These are phyloP conservation scores for Mus spicilegus DNA, from an alignment of 2,113 vertebrate genomes.

Conservation along the genomic window DNA sequence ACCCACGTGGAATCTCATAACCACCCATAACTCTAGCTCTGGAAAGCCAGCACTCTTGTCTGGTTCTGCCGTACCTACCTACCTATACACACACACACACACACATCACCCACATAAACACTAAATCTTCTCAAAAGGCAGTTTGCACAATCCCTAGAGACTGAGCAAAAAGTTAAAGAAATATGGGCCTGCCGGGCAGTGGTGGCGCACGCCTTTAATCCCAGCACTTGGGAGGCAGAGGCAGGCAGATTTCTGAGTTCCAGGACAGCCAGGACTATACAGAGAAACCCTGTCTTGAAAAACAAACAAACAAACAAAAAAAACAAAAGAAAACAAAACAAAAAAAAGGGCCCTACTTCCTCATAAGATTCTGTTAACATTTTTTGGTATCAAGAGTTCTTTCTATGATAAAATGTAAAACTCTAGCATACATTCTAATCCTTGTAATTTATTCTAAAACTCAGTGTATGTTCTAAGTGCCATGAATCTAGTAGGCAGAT, in stretches of 20 bases:
- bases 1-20: not conserved
- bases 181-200: not conserved
- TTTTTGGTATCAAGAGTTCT: not conserved
- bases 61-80: not conserved
- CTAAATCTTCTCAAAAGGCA: not conserved
- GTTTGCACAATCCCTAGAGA: not conserved
- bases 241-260: too few relatives aligned
- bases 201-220: too few relatives aligned
- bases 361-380: not conserved
- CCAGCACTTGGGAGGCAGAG: too few relatives aligned
- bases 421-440: not conserved
- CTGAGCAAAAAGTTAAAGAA: constrained; percentile 26
- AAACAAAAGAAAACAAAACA: too few relatives aligned
- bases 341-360: not conserved
- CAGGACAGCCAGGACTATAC: too few relatives aligned
- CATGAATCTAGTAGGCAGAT: not conserved
- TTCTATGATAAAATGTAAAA: constrained; percentile 19
- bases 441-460: constrained; percentile 20
- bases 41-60: too few relatives aligned
- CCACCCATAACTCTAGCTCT: not conserved
- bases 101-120: not conserved
- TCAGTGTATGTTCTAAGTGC: not conserved
- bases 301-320: too few relatives aligned
- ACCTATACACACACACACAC: not conserved
- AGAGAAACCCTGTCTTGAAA: too few relatives aligned